These are phyloP conservation scores for Crenuchus spilurus DNA, from an alignment of 2,797 vertebrate species.

Conservation along the genomic window DNA sequence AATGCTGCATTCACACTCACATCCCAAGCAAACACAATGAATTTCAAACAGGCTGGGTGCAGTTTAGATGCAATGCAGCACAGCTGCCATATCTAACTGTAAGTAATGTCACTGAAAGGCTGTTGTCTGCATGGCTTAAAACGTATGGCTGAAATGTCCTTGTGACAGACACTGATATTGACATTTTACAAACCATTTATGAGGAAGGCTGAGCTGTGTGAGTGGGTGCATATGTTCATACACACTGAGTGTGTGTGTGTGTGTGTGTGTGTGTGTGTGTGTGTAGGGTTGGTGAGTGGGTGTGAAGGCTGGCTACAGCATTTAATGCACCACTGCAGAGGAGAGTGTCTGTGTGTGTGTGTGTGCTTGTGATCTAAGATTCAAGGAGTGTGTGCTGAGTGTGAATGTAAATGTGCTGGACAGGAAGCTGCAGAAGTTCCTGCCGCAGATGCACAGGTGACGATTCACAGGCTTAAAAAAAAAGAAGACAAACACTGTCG, in stretches of 20 bases:
- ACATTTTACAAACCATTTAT: constrained; percentile 34
- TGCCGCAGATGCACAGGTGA: constrained; percentile 66
- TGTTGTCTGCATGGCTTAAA: constrained; percentile 26
- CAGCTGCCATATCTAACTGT: constrained; percentile 22
- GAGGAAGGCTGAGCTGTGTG: neutral
- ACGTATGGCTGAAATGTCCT: no score
- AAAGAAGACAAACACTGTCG: neutral
- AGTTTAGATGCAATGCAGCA: constrained; percentile 48
- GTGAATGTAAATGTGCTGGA: constrained; percentile 46
- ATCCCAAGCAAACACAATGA: constrained; percentile 47
- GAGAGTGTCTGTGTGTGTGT: neutral
- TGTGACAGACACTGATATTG: constrained; percentile 34
- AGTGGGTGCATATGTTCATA: neutral
- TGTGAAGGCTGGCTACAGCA: neutral
- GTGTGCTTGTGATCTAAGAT: constrained; percentile 27
- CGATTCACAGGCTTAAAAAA: constrained; percentile 56
- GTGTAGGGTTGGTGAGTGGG: no score
- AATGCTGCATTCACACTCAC: constrained; percentile 9
- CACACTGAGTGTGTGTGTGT: neutral
- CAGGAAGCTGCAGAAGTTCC: constrained; percentile 62
- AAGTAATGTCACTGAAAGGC: constrained; percentile 38
- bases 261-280: constrained; percentile 13
- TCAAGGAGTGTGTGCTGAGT: constrained; percentile 31
- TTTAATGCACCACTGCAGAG: neutral
- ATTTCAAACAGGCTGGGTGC: constrained; percentile 43